A percentile compares a stretch with the other conserved stretches of the same genome.
phyloP scores from a whole-genome alignment of 2,797 vertebrate genomes.

The Enteromius argenteus region DNA sequence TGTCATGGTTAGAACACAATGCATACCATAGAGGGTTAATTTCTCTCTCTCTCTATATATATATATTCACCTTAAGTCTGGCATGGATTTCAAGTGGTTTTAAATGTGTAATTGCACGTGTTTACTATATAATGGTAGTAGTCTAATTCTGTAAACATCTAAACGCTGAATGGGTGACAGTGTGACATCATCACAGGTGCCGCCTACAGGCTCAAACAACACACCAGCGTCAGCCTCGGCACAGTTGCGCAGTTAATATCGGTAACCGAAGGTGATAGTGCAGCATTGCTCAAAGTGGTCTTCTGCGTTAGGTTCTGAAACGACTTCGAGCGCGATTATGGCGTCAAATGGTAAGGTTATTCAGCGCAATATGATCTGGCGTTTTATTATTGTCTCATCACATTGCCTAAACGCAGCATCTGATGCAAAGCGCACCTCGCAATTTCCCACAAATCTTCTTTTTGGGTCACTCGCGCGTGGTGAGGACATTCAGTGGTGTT shows the following conservation, averaged over 20 bases:
- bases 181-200: not conserved
- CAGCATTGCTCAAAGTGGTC: not conserved
- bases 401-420: no score
- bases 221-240: not conserved
- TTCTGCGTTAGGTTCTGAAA: not conserved
- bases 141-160: not conserved
- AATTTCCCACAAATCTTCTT: not conserved
- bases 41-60: not conserved
- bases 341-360: constrained; percentile 46
- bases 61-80: not conserved
- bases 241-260: not conserved
- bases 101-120: not conserved
- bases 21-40: not conserved
- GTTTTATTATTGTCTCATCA: not conserved
- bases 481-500: not conserved
- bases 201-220: not conserved
- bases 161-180: not conserved
- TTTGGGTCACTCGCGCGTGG: not conserved
- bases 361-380: not conserved
- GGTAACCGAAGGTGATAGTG: not conserved
- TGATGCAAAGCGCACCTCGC: not conserved
- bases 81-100: not conserved
- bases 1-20: not conserved
- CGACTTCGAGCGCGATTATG: constrained; percentile 17
- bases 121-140: not conserved